Evolutionary conservation across 2,797 vertebrate genomes (phyloP).

Genomic region (Schizopygopsis pylzovi): DNA sequence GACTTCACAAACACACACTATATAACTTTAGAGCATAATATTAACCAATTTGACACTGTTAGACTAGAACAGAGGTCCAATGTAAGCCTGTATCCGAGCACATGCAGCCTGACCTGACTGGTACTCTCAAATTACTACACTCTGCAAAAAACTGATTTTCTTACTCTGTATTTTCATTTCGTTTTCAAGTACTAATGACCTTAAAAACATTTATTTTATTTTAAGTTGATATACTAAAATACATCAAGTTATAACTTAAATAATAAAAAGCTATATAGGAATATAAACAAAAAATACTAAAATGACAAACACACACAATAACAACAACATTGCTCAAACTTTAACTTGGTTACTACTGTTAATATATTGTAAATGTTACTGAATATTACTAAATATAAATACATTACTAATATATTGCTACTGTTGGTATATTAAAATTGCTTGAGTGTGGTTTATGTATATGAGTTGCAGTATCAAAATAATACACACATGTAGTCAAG

Average conservation of each 20-base stretch:
- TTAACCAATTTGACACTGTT: neutral
- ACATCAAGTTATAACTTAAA: too few species aligned
- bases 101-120: too few species aligned
- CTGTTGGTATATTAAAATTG: neutral
- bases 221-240: too few species aligned
- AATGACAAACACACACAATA: too few species aligned
- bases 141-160: neutral
- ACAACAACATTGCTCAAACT: too few species aligned
- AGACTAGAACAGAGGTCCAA: neutral
- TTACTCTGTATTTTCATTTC: neutral
- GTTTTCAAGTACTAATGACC: neutral
- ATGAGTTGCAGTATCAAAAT: neutral
- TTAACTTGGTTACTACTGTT: neutral
- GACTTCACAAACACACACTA: neutral
- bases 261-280: neutral
- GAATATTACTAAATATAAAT: neutral
- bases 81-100: neutral
- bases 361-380: neutral
- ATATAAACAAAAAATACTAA: neutral
- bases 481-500: neutral
- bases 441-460: neutral
- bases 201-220: neutral
- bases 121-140: neutral
- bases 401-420: neutral
- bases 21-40: neutral